Evolutionary conservation across 1,140 invertebrate genomes (phyloP), one percentile per base, ranked within the genome.

Genomic region (Coenobita brevimanus): DNA sequence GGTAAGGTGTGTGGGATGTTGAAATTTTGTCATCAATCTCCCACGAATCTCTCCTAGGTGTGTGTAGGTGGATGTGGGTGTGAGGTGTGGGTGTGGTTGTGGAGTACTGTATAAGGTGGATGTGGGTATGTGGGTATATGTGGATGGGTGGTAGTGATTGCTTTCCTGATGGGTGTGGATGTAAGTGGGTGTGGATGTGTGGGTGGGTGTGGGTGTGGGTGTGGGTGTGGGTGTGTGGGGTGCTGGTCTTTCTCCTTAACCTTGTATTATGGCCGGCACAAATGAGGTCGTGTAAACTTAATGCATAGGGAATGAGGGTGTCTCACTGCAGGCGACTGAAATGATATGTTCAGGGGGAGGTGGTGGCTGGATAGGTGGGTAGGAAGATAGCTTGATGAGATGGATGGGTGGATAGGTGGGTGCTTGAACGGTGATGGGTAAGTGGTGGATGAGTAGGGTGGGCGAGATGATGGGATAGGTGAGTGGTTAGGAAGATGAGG

Each of bases 281-380:
- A 87, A 87, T 87, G 84, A 80, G 84, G 84, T 79, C 64, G 78
- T 80, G 84, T 87, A 87, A 87, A 87, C 84, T 87, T 87, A 87
- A 87, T 87, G 84, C 84, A 87, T 87, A 87, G 79, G 75, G 84
- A 81, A 87, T 87, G 84, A 87, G 76, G 60, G 78, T 54, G 84
- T 71, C 84, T 71, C 76, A 69, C 76, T 87, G 76, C 84, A 87
- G 78, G 84, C 84, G 67, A 76, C 84, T 87, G 80, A 80, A 87
- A 81, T 87, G 84, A 87, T 87, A 87, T 87, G 84, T 80, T 80
- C 78, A 73, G 76, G 57, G 67, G 62, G 67, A 62, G 43, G 83
- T 46, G 60, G 41, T 73, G 54, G 33, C 27, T 57, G 41, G 71
- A 38, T 71, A 15, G 50, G 54, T 54, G 30, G 21, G 41, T 36